These are phyloP conservation scores for Alcis repandata DNA, from an alignment of 2,888 invertebrate species.

Conservation along the genomic window DNA sequence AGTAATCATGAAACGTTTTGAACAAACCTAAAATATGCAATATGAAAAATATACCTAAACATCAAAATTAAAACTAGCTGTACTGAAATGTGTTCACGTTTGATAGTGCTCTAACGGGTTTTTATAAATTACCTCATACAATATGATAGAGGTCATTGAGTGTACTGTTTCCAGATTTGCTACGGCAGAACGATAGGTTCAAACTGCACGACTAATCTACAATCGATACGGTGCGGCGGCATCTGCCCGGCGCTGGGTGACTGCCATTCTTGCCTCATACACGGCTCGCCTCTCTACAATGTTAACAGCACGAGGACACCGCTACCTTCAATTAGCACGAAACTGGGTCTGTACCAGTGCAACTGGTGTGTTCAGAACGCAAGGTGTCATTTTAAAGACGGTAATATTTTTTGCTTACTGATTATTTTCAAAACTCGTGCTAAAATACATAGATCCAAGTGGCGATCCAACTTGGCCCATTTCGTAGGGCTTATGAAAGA, in stretches of 20 bases:
- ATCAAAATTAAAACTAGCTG: no score
- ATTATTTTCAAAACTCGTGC: neutral
- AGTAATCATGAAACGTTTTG: constrained; percentile 21
- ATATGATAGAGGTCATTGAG: constrained; percentile 1
- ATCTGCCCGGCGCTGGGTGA: constrained; percentile 95
- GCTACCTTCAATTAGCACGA: constrained; percentile 89
- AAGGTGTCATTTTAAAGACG: constrained; percentile 94
- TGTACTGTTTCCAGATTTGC: constrained; percentile 85
- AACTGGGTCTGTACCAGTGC: constrained; percentile 92
- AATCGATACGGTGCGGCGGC: constrained; percentile 95
- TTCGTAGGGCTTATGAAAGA: neutral
- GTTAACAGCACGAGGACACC: constrained; percentile 68
- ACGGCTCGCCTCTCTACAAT: constrained; percentile 88
- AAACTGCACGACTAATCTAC: constrained; percentile 96
- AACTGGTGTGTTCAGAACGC: constrained; percentile 98
- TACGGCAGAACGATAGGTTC: constrained; percentile 95
- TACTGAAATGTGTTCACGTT: no score
- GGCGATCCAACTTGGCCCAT: neutral
- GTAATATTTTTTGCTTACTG: constrained; percentile 59
- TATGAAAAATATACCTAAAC: neutral
- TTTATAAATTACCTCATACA: neutral
- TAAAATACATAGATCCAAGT: neutral
- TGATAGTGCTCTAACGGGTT: neutral
- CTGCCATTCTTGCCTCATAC: constrained; percentile 96
- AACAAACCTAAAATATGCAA: neutral